These are phyloP conservation scores for Gisinianus flammeolus DNA, from an alignment of 2,888 invertebrate species.

Conservation along the genomic window DNA sequence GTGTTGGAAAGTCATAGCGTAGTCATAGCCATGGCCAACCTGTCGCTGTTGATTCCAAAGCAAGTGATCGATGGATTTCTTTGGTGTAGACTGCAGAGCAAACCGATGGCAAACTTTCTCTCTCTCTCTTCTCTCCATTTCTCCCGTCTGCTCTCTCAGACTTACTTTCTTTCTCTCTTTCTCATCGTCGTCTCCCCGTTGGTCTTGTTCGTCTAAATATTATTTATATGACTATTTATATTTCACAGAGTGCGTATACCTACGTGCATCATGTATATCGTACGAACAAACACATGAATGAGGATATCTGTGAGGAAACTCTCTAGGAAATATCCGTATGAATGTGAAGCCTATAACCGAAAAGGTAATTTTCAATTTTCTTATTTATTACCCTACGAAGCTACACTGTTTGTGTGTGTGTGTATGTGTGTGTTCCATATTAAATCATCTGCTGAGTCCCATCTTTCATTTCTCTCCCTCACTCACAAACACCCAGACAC, in stretches of 20 bases:
- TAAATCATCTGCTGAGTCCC: not conserved
- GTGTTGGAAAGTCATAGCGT: too few relatives aligned
- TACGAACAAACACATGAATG: not conserved
- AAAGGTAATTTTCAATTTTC: not conserved
- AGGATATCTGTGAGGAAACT: too few relatives aligned
- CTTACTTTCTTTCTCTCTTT: too few relatives aligned
- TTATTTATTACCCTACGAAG: conserved; percentile 6
- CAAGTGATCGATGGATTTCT: conserved; percentile 18
- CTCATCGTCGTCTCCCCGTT: too few relatives aligned
- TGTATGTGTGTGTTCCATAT: too few relatives aligned
- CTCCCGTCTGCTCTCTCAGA: not conserved
- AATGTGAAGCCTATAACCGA: too few relatives aligned
- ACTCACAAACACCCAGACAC: not conserved
- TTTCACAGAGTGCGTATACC: too few relatives aligned
- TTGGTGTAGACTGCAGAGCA: too few relatives aligned
- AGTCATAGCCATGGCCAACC: conserved; percentile 5
- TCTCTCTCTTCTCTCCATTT: not conserved
- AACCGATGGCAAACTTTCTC: not conserved
- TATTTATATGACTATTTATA: conserved; percentile 4
- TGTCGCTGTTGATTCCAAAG: conserved; percentile 25
- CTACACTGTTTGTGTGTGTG: too few relatives aligned
- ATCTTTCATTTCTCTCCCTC: not conserved
- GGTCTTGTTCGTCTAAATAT: too few relatives aligned
- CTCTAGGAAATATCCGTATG: too few relatives aligned
- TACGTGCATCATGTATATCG: not conserved